Base-by-base conservation (phyloP, 2,797 vertebrate species). In the Myripristis jacobus region DNA sequence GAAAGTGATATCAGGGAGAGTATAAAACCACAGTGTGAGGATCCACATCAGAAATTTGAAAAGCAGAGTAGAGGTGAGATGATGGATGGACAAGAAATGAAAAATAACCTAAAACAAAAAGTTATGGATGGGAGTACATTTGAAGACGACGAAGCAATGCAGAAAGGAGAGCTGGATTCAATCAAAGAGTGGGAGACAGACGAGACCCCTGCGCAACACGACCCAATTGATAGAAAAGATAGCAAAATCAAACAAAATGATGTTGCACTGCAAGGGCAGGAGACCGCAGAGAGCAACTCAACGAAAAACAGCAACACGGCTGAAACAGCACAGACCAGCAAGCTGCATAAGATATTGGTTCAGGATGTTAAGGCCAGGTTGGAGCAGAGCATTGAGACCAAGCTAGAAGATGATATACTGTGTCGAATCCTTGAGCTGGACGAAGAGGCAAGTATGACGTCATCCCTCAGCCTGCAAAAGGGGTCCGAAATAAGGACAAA, bases 391-490 rank as follows among this genome's bases (percentile, higher is more conserved):
- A 34, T 16, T 1, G 74, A 82, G 29, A 64, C 57, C 0, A 85
- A 50, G 10, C 41, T 74, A 38, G 73, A 88, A 51, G 48, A 87
- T 1, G 24, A 77, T 8, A 43, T 56, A 22, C 60, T 6, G 22
- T 34, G 12, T 7, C 46, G 55, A 19, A 25, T 19, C 2, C 29
- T 56, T 1, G 29, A 58, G 15, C 66, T 43, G 1, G 62, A 53
- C 19, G 63, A 70, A 36, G 73, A 75, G 1, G 4, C 18, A 12
- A 70, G 53, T 24, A 15, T 47, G 43, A 3, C 0, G 70, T n/a
- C 71, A 63, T 34, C 46, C 19, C 54, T 22, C 36, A 79, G 87
- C 15, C 44, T 64, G 19, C 51, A 85, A 70, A 46, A 1, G 78
- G 52, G 75, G 76, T 27, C 76, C n/a, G 59, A 84, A 44, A 71